Conservation (phyloP, 2,888 invertebrate genomes). For the Caenorhabditis afra region DNA sequence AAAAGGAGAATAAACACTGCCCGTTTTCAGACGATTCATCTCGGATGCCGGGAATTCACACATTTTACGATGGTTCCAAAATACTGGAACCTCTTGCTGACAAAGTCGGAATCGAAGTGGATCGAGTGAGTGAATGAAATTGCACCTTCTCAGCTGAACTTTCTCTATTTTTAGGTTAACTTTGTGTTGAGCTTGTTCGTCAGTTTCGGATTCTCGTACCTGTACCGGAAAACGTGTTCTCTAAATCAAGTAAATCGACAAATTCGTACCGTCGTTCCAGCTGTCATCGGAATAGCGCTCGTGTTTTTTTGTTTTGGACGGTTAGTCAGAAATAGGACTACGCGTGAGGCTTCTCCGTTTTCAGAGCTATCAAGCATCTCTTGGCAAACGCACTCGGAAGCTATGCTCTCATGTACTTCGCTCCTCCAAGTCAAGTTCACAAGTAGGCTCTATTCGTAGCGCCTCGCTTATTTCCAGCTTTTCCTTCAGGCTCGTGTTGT, state of each 20-base stretch:
- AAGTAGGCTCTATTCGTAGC: slow-evolving; percentile 56
- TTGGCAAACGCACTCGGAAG: slow-evolving; percentile 71
- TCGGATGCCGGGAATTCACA: slow-evolving; percentile 77
- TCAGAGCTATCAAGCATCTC: slow-evolving; percentile 77
- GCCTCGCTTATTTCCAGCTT: too few relatives aligned
- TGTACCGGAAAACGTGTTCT: slow-evolving; percentile 64
- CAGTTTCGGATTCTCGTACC: slow-evolving; percentile 67
- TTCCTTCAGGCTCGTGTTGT: slow-evolving; percentile 86
- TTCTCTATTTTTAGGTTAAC: slow-evolving; percentile 70
- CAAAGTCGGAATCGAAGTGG: slow-evolving; percentile 71
- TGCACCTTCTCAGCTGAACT: background rate
- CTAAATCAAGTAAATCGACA: slow-evolving; percentile 62
- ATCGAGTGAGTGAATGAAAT: slow-evolving; percentile 67
- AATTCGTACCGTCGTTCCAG: slow-evolving; percentile 65
- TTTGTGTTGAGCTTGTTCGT: slow-evolving; percentile 72
- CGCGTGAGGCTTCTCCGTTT: background rate
- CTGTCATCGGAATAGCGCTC: slow-evolving; percentile 71
- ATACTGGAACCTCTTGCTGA: slow-evolving; percentile 74
- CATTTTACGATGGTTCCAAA: slow-evolving; percentile 77
- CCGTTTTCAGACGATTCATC: background rate
- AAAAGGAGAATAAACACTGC: background rate
- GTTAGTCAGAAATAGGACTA: slow-evolving; percentile 38
- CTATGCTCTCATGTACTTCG: slow-evolving; percentile 74
- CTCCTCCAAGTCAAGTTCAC: slow-evolving; percentile 77
- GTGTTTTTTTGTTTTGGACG: slow-evolving; percentile 79